phyloP scores from a whole-genome alignment of 2,797 vertebrate genomes.

The Sorex maritimensis region DNA sequence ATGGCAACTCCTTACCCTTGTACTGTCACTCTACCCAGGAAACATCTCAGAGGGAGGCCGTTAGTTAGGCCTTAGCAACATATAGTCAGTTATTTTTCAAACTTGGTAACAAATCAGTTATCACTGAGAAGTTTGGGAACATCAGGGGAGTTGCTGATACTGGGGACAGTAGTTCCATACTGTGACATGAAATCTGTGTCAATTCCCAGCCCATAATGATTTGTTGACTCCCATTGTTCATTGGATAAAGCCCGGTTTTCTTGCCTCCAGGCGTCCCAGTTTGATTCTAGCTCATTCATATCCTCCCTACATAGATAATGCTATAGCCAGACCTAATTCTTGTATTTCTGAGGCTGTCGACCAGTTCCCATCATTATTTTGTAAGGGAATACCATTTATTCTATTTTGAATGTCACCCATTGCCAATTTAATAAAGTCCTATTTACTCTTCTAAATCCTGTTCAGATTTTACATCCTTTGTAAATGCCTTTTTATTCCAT shows the following conservation, averaged over 20 bases:
- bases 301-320: background rate
- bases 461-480: background rate
- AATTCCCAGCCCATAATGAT: background rate
- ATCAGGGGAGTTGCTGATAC: background rate
- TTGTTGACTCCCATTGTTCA: background rate
- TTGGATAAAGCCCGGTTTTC: background rate
- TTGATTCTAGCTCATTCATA: background rate
- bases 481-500: background rate
- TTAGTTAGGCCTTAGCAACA: background rate
- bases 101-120: background rate
- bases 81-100: background rate
- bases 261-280: background rate
- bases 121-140: background rate
- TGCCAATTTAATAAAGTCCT: background rate
- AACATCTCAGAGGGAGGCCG: background rate
- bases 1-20: too few species aligned
- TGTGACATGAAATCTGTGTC: background rate
- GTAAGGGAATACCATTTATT: background rate
- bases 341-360: background rate
- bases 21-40: background rate
- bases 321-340: background rate
- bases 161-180: background rate
- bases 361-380: background rate
- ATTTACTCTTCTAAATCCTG: background rate
- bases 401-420: background rate